phyloP scores from a whole-genome alignment of 2,113 vertebrate species.

The Archilochus colubris region DNA sequence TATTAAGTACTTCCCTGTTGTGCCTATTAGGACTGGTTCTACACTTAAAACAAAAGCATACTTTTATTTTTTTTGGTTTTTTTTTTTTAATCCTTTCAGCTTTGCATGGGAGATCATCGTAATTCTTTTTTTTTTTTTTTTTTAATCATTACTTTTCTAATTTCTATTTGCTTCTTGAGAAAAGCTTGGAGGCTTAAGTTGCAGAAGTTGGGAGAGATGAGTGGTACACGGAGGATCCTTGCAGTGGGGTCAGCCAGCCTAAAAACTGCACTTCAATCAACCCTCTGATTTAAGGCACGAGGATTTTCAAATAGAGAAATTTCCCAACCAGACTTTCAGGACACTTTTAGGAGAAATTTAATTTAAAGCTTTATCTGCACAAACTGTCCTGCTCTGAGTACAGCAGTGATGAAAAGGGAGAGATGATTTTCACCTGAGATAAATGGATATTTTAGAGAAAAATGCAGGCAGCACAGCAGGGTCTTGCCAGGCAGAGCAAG shows the following conservation, averaged over 20 bases:
- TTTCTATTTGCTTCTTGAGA: neutral
- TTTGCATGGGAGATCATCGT: neutral
- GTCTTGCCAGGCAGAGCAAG: neutral
- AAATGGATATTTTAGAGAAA: neutral
- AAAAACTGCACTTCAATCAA: neutral
- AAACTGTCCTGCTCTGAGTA: neutral
- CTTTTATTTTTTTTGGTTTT: neutral
- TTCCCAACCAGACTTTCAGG: neutral
- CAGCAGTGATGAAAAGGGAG: neutral
- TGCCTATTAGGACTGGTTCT: conserved; percentile 55
- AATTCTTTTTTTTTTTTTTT: neutral
- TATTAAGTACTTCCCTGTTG: conserved; percentile 63
- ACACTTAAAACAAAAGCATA: conserved; percentile 53
- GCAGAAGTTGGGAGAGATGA: neutral
- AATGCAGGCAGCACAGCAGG: neutral
- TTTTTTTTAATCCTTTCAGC: neutral
- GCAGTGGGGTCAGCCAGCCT: neutral
- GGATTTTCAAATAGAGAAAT: neutral
- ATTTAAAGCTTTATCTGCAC: neutral
- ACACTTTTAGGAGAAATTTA: neutral
- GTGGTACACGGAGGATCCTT: neutral
- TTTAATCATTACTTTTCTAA: too few species aligned
- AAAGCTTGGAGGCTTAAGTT: neutral
- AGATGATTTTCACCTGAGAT: neutral
- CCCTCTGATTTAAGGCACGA: neutral